phyloP scores from a whole-genome alignment of 2,888 invertebrate species.

The Epistrophe eligans region DNA sequence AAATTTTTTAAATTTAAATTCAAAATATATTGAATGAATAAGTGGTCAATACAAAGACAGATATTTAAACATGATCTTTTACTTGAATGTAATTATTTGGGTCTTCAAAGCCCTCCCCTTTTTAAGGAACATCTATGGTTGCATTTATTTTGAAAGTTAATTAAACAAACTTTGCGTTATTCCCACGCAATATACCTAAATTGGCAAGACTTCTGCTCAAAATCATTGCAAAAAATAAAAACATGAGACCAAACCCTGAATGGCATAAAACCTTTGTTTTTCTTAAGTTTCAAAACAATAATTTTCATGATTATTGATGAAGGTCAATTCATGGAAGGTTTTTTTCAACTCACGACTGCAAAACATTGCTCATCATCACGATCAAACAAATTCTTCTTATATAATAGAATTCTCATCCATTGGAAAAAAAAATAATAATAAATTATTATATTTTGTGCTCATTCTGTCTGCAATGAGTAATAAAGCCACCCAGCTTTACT shows the following conservation, averaged over 20 bases:
- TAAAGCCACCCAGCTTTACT: conserved; percentile 47
- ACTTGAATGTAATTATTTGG: too few relatives aligned
- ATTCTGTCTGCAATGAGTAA: conserved; percentile 39
- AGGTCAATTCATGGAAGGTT: conserved; percentile 13
- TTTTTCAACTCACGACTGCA: conserved; percentile 20
- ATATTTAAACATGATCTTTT: too few relatives aligned
- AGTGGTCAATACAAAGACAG: too few relatives aligned
- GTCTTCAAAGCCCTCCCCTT: neutral
- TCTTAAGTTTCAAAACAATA: conserved; percentile 5
- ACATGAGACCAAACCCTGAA: conserved; percentile 7
- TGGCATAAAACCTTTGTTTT: neutral
- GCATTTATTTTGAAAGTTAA: neutral
- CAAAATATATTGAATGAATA: too few relatives aligned
- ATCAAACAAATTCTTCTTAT: conserved; percentile 10
- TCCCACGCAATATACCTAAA: neutral
- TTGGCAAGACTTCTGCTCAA: neutral
- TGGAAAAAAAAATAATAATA: conserved; percentile 4
- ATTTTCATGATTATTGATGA: neutral
- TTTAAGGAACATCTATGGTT: neutral
- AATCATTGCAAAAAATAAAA: neutral
- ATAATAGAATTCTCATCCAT: neutral
- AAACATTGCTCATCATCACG: conserved; percentile 29
- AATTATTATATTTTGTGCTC: conserved; percentile 35
- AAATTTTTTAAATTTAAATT: too few relatives aligned
- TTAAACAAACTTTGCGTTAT: neutral